Base-by-base conservation (phyloP, 2,888 invertebrate genomes). In the Latrodectus hesperus region DNA sequence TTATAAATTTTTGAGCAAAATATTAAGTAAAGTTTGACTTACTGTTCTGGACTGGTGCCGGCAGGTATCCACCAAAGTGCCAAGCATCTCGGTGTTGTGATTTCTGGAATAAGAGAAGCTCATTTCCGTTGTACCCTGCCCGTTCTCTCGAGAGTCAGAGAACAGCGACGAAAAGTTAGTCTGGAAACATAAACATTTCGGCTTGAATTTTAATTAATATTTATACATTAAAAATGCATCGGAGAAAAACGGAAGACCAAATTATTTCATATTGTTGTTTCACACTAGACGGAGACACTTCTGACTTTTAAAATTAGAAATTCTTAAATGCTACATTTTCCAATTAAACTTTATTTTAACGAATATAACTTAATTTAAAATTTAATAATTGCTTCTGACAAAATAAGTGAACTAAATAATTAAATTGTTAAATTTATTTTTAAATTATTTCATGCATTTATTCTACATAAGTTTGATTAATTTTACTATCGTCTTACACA, bases 121-220 rank as follows among this genome's bases (percentile, higher is more conserved):
- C 67, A 64, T 81, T 17, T 77, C 76, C 10, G 86, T 86, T 4
- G 86, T 86, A 8, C 65, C 71, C 9, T 80, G 79, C 12, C 86
- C 81, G 14, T 76, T 76, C 6, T 86, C 86, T 6, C 81, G 76
- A 12, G 86, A 86, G 22, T 87, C 76, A 3, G 71, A 53, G n/a
- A 87, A 87, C 49, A 73, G 12, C 1, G 81, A 81, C 1, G 86
- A 87, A 38, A 76, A 81, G 51, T 87, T 87, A 16, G 76, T 65
- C 86, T 87, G 73, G 64, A 85, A 71, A 9, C 38, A 38, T 38
- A 38, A 64, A 12, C 9, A 17, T n/a, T 17, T 17, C 9, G 12
- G 14, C 9, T 64, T 64, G n/a, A n/a, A 8, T 64, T 14, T 64
- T n/a, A 64, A 64, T n/a, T 8, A 64, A 6, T 3, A 38, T 38